These are phyloP conservation scores for Chironomus tentans DNA, from an alignment of 2,888 invertebrate species.

Conservation along the genomic window DNA sequence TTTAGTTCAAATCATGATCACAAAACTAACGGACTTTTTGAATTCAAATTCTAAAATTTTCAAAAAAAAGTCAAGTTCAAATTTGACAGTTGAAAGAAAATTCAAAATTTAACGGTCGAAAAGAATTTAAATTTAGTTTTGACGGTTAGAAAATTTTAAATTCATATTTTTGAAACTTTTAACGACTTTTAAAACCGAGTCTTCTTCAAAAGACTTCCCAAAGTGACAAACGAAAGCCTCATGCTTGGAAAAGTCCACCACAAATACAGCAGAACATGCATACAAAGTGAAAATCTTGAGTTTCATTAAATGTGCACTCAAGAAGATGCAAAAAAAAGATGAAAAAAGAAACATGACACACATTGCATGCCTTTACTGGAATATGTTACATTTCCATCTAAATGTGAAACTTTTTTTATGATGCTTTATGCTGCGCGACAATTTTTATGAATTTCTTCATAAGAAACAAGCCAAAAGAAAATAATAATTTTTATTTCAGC, in stretches of 20 bases:
- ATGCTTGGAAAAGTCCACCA: too few species aligned
- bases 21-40: too few species aligned
- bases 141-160: not conserved
- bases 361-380: constrained; percentile 6
- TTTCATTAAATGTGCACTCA: not conserved
- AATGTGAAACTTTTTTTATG: not conserved
- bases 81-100: too few species aligned
- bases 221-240: too few species aligned
- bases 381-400: not conserved
- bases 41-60: too few species aligned
- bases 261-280: not conserved
- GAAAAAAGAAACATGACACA: constrained; percentile 16
- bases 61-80: not conserved
- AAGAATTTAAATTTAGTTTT: not conserved
- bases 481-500: not conserved
- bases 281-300: constrained; percentile 6
- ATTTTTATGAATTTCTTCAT: too few species aligned
- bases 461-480: too few species aligned
- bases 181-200: too few species aligned
- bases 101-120: too few species aligned
- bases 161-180: too few species aligned
- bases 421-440: not conserved
- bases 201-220: too few species aligned
- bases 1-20: too few species aligned
- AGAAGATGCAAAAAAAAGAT: not conserved